Evolutionary conservation across 2,888 invertebrate species (phyloP).

Genomic region (Onchidella celtica): DNA sequence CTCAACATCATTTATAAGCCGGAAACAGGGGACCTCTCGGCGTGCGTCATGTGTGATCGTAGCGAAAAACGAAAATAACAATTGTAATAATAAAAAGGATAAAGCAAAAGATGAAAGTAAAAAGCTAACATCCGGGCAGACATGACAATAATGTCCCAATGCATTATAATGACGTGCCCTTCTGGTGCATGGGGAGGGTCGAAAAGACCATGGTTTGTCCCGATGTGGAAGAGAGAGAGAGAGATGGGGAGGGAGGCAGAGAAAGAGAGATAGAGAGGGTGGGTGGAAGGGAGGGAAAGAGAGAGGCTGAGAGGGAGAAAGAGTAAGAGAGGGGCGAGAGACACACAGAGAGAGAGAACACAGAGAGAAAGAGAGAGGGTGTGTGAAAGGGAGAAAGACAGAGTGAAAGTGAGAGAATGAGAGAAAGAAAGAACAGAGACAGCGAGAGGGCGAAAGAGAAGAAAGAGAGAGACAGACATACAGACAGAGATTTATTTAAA

Average conservation of each 20-base stretch:
- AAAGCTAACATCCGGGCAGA: too few species aligned
- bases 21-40: too few species aligned
- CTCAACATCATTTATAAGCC: too few species aligned
- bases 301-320: background rate
- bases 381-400: slow-evolving; percentile 29
- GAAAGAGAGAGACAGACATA: background rate
- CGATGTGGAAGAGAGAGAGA: background rate
- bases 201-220: too few species aligned
- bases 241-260: background rate
- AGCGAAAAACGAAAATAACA: too few species aligned
- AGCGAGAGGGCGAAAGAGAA: too few species aligned
- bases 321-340: background rate
- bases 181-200: too few species aligned
- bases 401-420: slow-evolving; percentile 12
- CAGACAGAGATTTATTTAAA: slow-evolving; percentile 6
- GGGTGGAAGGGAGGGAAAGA: slow-evolving; percentile 14
- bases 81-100: too few species aligned
- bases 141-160: too few species aligned
- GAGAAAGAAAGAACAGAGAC: slow-evolving; percentile 11
- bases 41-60: too few species aligned
- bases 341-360: background rate
- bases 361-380: slow-evolving; percentile 33
- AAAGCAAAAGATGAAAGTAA: too few species aligned
- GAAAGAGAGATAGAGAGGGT: background rate
- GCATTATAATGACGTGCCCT: too few species aligned